phyloP scores from a whole-genome alignment of 37 sponge, comb jelly and placozoan species.

The Crambe crambe region DNA sequence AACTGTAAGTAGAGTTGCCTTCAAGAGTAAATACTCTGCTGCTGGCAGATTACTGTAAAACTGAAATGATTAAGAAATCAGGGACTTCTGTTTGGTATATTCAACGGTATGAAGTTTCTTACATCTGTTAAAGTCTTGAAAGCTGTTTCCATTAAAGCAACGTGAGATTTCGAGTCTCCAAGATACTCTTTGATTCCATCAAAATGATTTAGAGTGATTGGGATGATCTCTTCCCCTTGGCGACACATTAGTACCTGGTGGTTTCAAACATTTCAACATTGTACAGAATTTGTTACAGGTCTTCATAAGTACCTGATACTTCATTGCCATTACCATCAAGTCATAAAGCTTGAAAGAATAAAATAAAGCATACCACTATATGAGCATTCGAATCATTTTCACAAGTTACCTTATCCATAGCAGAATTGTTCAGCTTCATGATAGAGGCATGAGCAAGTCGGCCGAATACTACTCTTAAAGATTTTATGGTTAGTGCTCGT shows the following conservation, averaged over 20 bases:
- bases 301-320: constrained; percentile 77
- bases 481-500: constrained; percentile 44
- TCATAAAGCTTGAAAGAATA: constrained; percentile 85
- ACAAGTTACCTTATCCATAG: constrained; percentile 81
- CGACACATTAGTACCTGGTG: constrained; percentile 75
- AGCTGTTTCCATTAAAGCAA: constrained; percentile 36
- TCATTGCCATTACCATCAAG: constrained; percentile 93
- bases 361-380: background rate
- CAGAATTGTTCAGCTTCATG: constrained; percentile 86
- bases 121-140: constrained; percentile 29
- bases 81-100: background rate
- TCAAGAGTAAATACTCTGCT: constrained; percentile 68
- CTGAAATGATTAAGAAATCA: constrained; percentile 21
- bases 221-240: constrained; percentile 78
- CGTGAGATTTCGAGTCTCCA: constrained; percentile 24
- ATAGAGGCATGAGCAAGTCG: constrained; percentile 92
- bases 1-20: constrained; percentile 66
- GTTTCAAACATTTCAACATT: background rate
- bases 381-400: background rate
- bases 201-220: constrained; percentile 89
- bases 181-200: constrained; percentile 54
- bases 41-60: constrained; percentile 37
- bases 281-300: background rate
- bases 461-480: constrained; percentile 75
- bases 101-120: background rate